A percentile compares a stretch with the other conserved stretches of the same genome.
Conservation (phyloP, 2,113 vertebrate genomes). For the Sigmodon hispidus region DNA sequence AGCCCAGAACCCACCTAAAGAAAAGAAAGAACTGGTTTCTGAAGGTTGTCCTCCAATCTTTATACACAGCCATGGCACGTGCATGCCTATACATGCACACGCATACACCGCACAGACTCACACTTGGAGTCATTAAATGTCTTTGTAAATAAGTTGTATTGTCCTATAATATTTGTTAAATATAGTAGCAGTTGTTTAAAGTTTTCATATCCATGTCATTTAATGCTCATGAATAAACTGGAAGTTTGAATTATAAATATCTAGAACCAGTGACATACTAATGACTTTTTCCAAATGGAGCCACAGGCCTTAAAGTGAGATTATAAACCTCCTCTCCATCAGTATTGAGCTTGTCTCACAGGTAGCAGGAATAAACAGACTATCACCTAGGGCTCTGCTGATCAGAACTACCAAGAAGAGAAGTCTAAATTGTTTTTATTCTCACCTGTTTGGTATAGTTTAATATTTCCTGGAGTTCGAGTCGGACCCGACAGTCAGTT, state of each 20-base stretch:
- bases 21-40: background rate
- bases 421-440: background rate
- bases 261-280: background rate
- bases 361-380: background rate
- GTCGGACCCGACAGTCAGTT: slow-evolving; percentile 97
- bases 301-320: background rate
- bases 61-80: background rate
- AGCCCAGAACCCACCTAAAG: background rate
- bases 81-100: background rate
- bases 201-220: background rate
- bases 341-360: background rate
- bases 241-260: background rate
- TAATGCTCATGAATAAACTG: background rate
- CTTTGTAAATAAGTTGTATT: background rate
- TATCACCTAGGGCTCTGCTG: background rate
- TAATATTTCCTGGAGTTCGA: slow-evolving; percentile 97
- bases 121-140: slow-evolving; percentile 18
- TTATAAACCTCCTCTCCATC: background rate
- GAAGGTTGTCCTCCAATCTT: background rate
- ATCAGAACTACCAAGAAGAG: background rate
- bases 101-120: too few species aligned
- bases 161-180: background rate
- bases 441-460: slow-evolving; percentile 83
- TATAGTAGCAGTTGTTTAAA: background rate
- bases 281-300: background rate